These are phyloP conservation scores for Pempheris klunzingeri DNA, from an alignment of 2,797 vertebrate genomes.

Conservation along the genomic window DNA sequence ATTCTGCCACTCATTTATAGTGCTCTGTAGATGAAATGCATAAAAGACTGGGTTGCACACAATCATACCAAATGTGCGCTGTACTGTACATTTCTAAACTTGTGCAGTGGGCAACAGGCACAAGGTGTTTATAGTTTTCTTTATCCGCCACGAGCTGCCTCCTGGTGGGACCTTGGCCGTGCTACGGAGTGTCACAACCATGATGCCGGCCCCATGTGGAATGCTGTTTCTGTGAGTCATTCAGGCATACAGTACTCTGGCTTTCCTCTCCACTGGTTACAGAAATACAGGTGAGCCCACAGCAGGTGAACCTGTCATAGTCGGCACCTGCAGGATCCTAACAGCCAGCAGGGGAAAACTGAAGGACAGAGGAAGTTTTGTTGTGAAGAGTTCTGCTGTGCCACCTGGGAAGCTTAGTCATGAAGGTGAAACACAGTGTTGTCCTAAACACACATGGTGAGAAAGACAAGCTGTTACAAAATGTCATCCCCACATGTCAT, in stretches of 20 bases:
- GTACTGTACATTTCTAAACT: constrained; percentile 3
- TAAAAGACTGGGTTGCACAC: constrained; percentile 39
- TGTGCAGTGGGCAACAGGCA: constrained; percentile 21
- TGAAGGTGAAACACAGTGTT: constrained; percentile 57
- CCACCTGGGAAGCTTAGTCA: constrained; percentile 51
- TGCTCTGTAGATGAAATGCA: constrained; percentile 50
- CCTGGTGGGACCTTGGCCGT: constrained; percentile 51
- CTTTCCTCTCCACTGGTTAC: constrained; percentile 76
- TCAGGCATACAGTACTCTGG: constrained; percentile 70
- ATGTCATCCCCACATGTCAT: neutral
- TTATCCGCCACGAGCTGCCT: constrained; percentile 45
- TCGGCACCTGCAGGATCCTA: constrained; percentile 71
- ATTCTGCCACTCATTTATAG: constrained; percentile 45
- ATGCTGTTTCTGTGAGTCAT: constrained; percentile 68
- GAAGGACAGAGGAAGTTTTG: constrained; percentile 70
- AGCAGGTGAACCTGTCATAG: constrained; percentile 79
- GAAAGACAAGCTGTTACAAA: constrained; percentile 19
- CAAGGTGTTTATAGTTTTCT: constrained; percentile 32
- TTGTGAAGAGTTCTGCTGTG: constrained; percentile 50
- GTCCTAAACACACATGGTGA: constrained; percentile 39
- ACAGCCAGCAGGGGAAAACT: constrained; percentile 67
- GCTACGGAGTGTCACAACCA: constrained; percentile 65
- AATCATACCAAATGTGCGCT: constrained; percentile 34
- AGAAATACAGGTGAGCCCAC: constrained; percentile 70
- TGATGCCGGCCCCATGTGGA: constrained; percentile 65